Conservation (phyloP, 1,140 invertebrate genomes). For the Drosophila kanapiae region DNA sequence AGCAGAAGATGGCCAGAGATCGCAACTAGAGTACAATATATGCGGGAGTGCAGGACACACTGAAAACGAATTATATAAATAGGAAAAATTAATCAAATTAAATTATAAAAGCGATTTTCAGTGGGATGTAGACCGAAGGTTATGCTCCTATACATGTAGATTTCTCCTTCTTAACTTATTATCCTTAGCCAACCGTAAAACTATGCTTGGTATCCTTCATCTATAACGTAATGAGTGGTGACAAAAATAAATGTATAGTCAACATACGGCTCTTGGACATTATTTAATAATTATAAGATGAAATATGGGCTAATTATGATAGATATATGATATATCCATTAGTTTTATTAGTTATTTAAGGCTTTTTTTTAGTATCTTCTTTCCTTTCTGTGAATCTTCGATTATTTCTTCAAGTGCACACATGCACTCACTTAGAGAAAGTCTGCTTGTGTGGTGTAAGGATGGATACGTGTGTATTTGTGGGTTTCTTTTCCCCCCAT, state of each 20-base stretch:
- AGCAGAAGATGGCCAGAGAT: slow-evolving; percentile 25
- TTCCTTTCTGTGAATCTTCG: neutral
- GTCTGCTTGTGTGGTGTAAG: slow-evolving; percentile 6
- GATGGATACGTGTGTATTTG: slow-evolving; percentile 1
- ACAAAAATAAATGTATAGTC: no score
- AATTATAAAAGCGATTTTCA: neutral
- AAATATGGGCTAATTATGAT: neutral
- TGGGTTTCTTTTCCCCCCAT: slow-evolving; percentile 30
- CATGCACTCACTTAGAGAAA: slow-evolving; percentile 11
- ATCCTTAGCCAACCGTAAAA: no score
- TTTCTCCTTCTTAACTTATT: no score
- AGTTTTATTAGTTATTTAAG: no score
- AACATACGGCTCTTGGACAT: no score
- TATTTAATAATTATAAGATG: neutral
- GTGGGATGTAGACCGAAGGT: no score
- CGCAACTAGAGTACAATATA: slow-evolving; percentile 27
- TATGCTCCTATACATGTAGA: no score
- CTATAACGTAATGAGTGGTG: no score
- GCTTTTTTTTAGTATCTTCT: neutral
- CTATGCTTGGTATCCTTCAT: no score
- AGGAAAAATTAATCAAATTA: neutral
- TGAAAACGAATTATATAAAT: neutral
- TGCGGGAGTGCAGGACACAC: neutral
- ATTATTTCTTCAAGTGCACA: neutral
- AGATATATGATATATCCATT: neutral